Evolutionary conservation across 2,797 vertebrate species (phyloP).

Genomic region (Eremophila alpestris): DNA sequence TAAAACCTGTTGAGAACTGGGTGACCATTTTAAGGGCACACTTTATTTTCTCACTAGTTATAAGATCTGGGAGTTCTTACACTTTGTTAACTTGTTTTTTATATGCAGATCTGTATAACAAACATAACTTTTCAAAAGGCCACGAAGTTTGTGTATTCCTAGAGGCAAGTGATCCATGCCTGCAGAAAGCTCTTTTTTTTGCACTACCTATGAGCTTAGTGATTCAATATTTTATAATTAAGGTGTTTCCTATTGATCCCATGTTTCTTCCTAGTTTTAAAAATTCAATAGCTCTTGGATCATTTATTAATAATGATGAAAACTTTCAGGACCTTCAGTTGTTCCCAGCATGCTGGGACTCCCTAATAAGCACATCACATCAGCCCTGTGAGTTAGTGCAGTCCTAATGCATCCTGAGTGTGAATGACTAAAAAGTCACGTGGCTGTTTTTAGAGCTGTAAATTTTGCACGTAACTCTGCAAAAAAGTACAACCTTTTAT

Average conservation of each 20-base stretch:
- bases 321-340: neutral
- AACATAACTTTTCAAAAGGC: neutral
- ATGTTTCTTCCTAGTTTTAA: neutral
- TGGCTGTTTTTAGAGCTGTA: conserved; percentile 6
- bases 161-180: neutral
- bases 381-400: neutral
- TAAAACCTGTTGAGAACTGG: neutral
- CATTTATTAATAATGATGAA: neutral
- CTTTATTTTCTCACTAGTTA: neutral
- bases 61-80: neutral
- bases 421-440: conserved; percentile 11
- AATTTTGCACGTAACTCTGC: neutral
- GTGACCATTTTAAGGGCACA: neutral
- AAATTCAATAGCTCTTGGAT: neutral
- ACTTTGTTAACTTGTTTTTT: neutral
- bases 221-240: neutral
- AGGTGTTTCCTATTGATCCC: neutral
- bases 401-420: conserved; percentile 1
- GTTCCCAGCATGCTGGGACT: neutral
- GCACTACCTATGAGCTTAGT: neutral
- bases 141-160: neutral
- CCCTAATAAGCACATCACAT: neutral
- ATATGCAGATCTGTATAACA: neutral
- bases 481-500: neutral
- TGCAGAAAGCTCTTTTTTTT: neutral